Evolutionary conservation across 1,140 invertebrate genomes (phyloP), one percentile per base, ranked within the genome.

Genomic region (honey bee (Apis mellifera)): DNA sequence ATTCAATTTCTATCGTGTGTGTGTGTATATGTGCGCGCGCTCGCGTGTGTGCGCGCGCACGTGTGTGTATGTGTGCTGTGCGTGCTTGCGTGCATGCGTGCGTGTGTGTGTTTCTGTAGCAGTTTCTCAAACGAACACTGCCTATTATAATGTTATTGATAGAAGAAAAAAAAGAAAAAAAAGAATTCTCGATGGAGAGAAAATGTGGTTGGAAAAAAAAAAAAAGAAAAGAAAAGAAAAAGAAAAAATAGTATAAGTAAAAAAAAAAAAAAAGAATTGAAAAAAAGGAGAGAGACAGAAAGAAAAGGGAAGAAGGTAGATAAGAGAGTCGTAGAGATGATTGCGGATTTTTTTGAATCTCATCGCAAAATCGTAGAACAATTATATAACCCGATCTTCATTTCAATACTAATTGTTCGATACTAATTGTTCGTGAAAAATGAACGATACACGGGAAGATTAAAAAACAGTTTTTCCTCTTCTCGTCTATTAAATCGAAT

Each of bases 121-220:
- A 89, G 87, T 88, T 88, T 89, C 86, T 89, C 81, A 78, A 73
- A 88, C 87, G 86, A 89, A 89, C 87, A 89, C 87, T 89, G 87
- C 87, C 87, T 86, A 75, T 88, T 84, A 82, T 84, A 77, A 70
- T 15, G 84, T 77, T 89, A 88, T 84, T 71, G 65, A 85, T 83
- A 71, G 76, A 70, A n/a, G 59, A 48, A 68, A 32, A 42, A n/a
- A n/a, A n/a, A n/a, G n/a, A 68, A 23, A 68, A 60, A 50, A 52
- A 68, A 50, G 65, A 42, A 60, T 32, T n/a, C 57, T 72, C 54
- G 54, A 57, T 26, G 54, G 15, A 72, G 23, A 71, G 13, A 57
- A 32, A 78, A n/a, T 9, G 7, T 8, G 21, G 15, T 42, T n/a
- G 12, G 21, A 75, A 52, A 75, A 59, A 21, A 26, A n/a, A 74